A percentile compares a stretch with the other conserved stretches of the same genome.
Evolutionary conservation across 2,113 vertebrate genomes (phyloP).

Genomic region (Alexandromys fortis): DNA sequence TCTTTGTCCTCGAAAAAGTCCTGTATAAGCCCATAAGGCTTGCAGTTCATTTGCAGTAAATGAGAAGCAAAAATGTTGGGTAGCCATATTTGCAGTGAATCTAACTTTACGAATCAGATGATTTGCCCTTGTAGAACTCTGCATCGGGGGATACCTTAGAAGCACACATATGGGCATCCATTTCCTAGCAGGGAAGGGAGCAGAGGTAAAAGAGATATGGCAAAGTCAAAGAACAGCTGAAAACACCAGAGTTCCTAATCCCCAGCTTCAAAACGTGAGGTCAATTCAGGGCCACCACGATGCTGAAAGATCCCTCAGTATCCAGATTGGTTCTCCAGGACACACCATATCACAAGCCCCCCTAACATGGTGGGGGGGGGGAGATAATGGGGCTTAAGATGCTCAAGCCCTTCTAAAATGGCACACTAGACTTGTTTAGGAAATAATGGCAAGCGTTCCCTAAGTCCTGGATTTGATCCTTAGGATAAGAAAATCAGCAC

Average conservation of each 20-base stretch:
- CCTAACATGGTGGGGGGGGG: background rate
- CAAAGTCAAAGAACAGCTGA: constrained; percentile 21
- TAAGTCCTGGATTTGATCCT: background rate
- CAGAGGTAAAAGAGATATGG: background rate
- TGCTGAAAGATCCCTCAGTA: background rate
- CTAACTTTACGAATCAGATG: constrained; percentile 56
- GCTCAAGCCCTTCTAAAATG: background rate
- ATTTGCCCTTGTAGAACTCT: constrained; percentile 49
- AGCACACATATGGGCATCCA: background rate
- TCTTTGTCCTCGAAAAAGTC: constrained; percentile 57
- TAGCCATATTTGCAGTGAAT: constrained; percentile 55
- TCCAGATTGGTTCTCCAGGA: background rate
- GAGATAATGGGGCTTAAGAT: background rate
- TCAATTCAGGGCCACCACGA: background rate
- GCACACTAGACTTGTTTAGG: background rate
- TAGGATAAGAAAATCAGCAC: background rate
- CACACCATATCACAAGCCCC: background rate
- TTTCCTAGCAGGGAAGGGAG: constrained; percentile 22
- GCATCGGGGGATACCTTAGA: constrained; percentile 31
- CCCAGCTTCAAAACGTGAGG: constrained; percentile 28
- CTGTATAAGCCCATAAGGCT: constrained; percentile 50
- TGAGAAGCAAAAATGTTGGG: constrained; percentile 51
- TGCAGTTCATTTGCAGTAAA: constrained; percentile 58
- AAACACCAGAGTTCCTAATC: constrained; percentile 47
- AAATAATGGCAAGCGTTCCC: background rate